Conservation (phyloP, 2,888 invertebrate genomes). For the Drosophila histrio region DNA sequence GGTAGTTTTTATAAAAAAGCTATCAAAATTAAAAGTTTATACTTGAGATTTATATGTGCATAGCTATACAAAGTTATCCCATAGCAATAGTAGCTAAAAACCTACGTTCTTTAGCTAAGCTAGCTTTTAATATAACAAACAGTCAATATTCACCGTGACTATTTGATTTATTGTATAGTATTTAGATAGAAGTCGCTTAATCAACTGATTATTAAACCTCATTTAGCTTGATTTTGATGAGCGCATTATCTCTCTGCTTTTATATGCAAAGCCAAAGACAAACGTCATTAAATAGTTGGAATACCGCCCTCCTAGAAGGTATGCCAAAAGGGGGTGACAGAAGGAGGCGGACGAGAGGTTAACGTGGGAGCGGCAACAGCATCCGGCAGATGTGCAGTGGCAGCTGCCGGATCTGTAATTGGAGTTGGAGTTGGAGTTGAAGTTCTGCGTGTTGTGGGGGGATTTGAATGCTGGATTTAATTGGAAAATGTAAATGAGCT, state of each 20-base stretch:
- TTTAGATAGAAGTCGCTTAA: neutral
- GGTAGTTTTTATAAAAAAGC: too few species aligned
- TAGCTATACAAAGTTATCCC: too few species aligned
- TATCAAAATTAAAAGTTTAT: too few species aligned
- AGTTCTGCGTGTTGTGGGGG: conserved; percentile 12
- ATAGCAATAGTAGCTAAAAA: too few species aligned
- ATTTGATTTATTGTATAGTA: neutral
- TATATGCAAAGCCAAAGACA: conserved; percentile 23
- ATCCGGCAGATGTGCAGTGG: conserved; percentile 64
- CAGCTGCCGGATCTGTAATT: conserved; percentile 44
- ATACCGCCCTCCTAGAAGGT: conserved; percentile 12
- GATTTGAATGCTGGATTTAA: conserved; percentile 74
- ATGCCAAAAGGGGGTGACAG: conserved; percentile 1
- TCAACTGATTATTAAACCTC: neutral
- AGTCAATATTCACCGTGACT: too few species aligned
- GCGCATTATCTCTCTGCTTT: neutral
- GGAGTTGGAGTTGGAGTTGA: conserved; percentile 11
- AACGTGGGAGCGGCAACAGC: conserved; percentile 50
- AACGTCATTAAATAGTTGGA: conserved; percentile 44
- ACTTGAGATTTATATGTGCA: too few species aligned
- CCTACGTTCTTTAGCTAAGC: too few species aligned
- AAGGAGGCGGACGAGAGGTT: neutral
- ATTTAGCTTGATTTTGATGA: neutral
- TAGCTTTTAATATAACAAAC: too few species aligned
- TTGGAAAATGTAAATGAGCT: conserved; percentile 83